Conservation (phyloP, 2,113 vertebrate species). For the Corapipo altera region DNA sequence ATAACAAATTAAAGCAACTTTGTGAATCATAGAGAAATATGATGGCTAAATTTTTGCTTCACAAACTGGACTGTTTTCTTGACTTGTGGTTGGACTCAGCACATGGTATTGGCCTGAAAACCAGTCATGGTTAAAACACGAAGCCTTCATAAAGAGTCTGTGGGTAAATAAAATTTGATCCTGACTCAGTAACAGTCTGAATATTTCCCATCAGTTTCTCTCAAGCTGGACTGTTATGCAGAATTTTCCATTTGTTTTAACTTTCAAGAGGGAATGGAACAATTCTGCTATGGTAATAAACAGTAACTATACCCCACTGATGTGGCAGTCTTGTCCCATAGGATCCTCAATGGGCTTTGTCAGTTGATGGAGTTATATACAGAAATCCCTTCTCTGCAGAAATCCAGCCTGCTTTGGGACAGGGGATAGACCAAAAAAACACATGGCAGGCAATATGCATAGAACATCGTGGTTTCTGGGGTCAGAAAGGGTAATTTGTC, state of each 20-base stretch:
- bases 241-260: constrained; percentile 26
- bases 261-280: not conserved
- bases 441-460: not conserved
- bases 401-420: not conserved
- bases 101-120: not conserved
- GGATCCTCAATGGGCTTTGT: not conserved
- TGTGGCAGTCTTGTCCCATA: not conserved
- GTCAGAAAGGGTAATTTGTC: not conserved
- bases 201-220: constrained; percentile 24
- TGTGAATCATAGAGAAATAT: constrained; percentile 17
- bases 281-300: constrained; percentile 31
- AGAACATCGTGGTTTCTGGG: not conserved
- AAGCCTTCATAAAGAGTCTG: not conserved
- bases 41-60: not conserved
- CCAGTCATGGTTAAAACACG: not conserved
- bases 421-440: not conserved
- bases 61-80: not conserved
- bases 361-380: not conserved
- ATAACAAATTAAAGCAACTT: constrained; percentile 56
- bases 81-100: not conserved
- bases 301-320: not conserved
- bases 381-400: not conserved
- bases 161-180: constrained; percentile 30
- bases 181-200: not conserved
- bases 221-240: not conserved